These are phyloP conservation scores for Morinoia aosen DNA, from an alignment of 2,888 invertebrate species.

Conservation along the genomic window DNA sequence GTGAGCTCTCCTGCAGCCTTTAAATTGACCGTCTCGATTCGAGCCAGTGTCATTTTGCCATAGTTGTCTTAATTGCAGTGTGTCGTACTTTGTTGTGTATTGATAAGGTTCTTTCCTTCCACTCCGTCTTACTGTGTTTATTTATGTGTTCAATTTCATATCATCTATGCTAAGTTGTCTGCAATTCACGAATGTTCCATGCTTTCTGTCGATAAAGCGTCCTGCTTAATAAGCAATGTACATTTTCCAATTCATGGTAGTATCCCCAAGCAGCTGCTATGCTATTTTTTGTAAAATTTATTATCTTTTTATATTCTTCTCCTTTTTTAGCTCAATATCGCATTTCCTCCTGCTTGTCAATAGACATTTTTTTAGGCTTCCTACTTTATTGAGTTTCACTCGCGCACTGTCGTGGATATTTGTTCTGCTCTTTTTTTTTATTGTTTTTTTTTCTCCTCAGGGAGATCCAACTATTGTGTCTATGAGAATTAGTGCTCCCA, in stretches of 20 bases:
- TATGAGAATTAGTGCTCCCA: too few relatives aligned
- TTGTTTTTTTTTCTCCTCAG: too few relatives aligned
- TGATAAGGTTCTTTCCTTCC: neutral
- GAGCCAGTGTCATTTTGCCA: neutral
- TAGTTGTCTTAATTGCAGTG: slow-evolving; percentile 1
- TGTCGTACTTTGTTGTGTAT: neutral
- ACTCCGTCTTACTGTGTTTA: neutral
- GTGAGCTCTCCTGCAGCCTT: neutral
- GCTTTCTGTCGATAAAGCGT: neutral
- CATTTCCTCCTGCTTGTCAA: neutral
- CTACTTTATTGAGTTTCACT: too few relatives aligned
- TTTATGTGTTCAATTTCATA: neutral
- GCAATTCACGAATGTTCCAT: neutral
- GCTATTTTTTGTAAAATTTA: neutral
- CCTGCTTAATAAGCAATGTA: neutral
- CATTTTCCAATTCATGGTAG: neutral
- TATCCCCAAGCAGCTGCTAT: neutral
- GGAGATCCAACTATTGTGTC: too few relatives aligned
- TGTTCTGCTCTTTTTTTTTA: too few relatives aligned
- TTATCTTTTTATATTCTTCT: neutral
- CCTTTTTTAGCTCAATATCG: neutral
- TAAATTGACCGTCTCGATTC: slow-evolving; percentile 9
- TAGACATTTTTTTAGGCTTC: too few relatives aligned
- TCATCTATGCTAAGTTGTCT: neutral
- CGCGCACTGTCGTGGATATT: too few relatives aligned